Conservation (phyloP, 1,140 invertebrate species). For the Nasonia vitripennis region DNA sequence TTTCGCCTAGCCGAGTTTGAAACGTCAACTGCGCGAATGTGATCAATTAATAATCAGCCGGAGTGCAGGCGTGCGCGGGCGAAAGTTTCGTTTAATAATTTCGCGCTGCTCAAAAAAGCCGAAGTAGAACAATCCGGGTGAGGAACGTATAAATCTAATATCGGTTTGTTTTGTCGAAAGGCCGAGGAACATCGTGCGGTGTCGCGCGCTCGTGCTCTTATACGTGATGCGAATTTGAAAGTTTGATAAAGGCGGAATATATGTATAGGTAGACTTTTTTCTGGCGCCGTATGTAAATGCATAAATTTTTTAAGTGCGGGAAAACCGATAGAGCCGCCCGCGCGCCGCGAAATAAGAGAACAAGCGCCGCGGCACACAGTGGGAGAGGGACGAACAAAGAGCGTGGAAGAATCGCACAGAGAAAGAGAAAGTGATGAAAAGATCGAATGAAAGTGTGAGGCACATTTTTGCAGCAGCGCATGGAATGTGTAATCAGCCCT, state of each 20-base stretch:
- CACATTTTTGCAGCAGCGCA: slow-evolving; percentile 9
- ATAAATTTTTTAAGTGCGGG: not conserved
- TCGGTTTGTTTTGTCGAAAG: no score
- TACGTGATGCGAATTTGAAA: slow-evolving; percentile 10
- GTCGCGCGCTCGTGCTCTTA: not conserved
- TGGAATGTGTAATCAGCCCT: slow-evolving; percentile 38
- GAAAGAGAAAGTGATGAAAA: not conserved
- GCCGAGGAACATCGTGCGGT: not conserved
- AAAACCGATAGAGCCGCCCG: not conserved
- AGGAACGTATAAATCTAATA: no score
- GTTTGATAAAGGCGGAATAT: not conserved
- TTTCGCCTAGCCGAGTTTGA: not conserved
- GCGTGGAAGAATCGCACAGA: not conserved
- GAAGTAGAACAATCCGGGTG: no score
- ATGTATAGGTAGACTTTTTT: not conserved
- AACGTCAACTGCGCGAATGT: no score
- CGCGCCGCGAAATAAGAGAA: not conserved
- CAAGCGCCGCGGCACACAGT: not conserved
- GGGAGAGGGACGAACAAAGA: not conserved
- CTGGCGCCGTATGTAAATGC: not conserved
- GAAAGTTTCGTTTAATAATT: not conserved
- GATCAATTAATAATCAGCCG: no score
- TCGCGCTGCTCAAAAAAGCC: no score
- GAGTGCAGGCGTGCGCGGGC: not conserved
- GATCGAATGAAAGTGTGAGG: not conserved